Evolutionary conservation across 2,888 invertebrate species (phyloP), one percentile per base, ranked within the genome.

Genomic region (Hydroisotoma schaefferi): DNA sequence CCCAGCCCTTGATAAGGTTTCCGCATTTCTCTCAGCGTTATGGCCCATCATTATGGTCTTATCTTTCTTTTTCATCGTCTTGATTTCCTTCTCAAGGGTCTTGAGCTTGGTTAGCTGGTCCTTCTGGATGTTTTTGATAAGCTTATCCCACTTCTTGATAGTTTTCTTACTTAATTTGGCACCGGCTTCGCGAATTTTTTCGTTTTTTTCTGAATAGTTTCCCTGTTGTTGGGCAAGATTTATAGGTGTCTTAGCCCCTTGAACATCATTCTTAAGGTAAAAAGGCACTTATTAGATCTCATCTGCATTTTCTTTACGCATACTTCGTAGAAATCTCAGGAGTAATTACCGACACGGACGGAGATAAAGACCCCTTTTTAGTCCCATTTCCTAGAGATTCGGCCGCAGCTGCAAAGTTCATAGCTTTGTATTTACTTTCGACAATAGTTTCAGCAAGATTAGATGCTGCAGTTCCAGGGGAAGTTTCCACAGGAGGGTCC

Each of bases 71-170:
- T 59, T 64, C 2, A 55, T 15, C 15, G 26, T 40, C 4, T 57
- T 52, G 18, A 68, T 56, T n/a, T 53, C 57, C 33, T 51, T 61
- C 10, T 47, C 37, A 4, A 63, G 44, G 2, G 37, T n/a, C 25
- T 63, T 59, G 22, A 61, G 26, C 8, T 56, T 25, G 0, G 58
- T 48, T 20, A 51, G 18, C 29, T 63, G 54, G 20, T 63, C 28
- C 33, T 61, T 63, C 40, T 47, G 55, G 37, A 61, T 49, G 20
- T 49, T 20, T 4, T 60, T 63, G 18, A 60, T 44, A 8, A 57
- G 44, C 44, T 60, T 59, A 23, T 54, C 53, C 61, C 61, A 63
- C 44, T 67, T 67, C 56, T 59, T 57, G 22, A 47, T 43, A 20
- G 59, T 57, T 25, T 49, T 57, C 22, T 56, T 59, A 6, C 48